phyloP scores from a whole-genome alignment of 2,888 invertebrate species.

The Hyles lineata region DNA sequence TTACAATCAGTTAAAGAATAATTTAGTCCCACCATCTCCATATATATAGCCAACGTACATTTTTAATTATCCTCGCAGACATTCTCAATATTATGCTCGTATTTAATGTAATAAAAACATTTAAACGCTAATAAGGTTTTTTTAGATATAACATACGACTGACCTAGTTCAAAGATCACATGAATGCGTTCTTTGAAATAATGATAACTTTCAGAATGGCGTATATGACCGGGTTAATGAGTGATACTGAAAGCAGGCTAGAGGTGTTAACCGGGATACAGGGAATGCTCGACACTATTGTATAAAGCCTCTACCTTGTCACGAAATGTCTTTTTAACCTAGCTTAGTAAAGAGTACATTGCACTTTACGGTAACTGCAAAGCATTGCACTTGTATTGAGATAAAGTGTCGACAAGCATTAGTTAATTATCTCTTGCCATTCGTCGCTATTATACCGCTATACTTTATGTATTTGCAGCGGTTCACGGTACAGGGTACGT shows the following conservation, averaged over 20 bases:
- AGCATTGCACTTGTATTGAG: too few species aligned
- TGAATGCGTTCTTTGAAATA: slow-evolving; percentile 12
- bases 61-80: neutral
- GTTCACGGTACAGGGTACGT: too few species aligned
- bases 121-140: slow-evolving; percentile 1
- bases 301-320: neutral
- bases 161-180: slow-evolving; percentile 5
- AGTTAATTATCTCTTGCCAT: too few species aligned
- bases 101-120: neutral
- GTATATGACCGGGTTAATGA: slow-evolving; percentile 19
- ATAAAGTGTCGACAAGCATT: too few species aligned
- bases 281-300: neutral
- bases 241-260: slow-evolving; percentile 3
- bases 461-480: too few species aligned
- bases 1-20: neutral
- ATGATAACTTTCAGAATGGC: slow-evolving; percentile 20
- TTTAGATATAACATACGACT: neutral
- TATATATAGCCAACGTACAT: neutral
- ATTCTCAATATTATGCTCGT: neutral
- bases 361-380: too few species aligned
- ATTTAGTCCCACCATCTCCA: neutral
- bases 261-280: neutral
- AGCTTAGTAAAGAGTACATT: too few species aligned
- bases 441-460: too few species aligned
- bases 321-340: neutral